Conservation (phyloP, 1,140 invertebrate genomes). For the Mamestra configurata region DNA sequence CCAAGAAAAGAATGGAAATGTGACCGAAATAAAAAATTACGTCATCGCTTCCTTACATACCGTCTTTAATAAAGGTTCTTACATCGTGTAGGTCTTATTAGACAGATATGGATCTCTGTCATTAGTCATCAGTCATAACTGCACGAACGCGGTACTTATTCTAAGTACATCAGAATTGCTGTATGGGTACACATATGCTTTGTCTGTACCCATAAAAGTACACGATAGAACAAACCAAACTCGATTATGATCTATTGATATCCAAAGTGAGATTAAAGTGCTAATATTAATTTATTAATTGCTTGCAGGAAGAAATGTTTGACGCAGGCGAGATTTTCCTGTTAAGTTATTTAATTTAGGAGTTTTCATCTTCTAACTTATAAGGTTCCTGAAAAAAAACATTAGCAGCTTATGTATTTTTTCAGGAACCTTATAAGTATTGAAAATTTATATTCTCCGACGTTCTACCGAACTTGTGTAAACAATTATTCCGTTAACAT, state of each 20-base stretch:
- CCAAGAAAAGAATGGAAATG: not conserved
- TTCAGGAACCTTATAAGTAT: too few species aligned
- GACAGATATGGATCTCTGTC: not conserved
- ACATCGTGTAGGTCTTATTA: slow-evolving; percentile 16
- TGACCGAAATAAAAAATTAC: not conserved
- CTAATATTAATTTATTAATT: slow-evolving; percentile 8
- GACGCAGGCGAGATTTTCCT: not conserved
- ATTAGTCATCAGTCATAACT: slow-evolving; percentile 25
- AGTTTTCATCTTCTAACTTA: too few species aligned
- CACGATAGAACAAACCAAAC: slow-evolving; percentile 38
- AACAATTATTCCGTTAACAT: too few species aligned
- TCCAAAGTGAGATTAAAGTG: slow-evolving; percentile 19
- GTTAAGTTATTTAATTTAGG: not conserved
- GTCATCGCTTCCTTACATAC: not conserved
- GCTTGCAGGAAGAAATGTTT: not conserved
- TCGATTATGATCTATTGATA: slow-evolving; percentile 21
- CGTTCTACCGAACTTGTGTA: too few species aligned
- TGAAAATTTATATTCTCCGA: too few species aligned
- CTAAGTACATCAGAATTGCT: not conserved
- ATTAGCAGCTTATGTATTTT: too few species aligned
- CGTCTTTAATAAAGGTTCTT: not conserved
- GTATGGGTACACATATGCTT: not conserved
- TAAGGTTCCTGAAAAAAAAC: too few species aligned
- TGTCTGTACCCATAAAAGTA: slow-evolving; percentile 5
- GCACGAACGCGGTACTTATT: slow-evolving; percentile 20